Percentiles rank a stretch among this genome's conserved stretches.
Evolutionary conservation across 2,113 vertebrate genomes (phyloP).

Genomic region (Rhegmatorhina hoffmannsi): DNA sequence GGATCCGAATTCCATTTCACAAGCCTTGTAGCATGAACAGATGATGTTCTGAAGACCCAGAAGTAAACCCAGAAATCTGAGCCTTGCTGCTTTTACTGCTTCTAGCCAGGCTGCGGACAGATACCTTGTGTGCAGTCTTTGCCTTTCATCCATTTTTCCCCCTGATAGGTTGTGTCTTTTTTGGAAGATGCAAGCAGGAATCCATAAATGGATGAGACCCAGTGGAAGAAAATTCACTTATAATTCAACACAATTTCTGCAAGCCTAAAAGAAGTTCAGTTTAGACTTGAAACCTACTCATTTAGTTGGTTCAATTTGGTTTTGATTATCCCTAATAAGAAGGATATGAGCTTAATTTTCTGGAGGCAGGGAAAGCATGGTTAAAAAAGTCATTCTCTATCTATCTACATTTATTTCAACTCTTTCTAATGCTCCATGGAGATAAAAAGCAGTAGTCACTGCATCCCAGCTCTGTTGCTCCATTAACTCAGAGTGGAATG

Average conservation of each 20-base stretch:
- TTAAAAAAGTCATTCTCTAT: neutral
- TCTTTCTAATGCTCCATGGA: neutral
- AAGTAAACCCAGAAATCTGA: neutral
- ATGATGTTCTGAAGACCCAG: neutral
- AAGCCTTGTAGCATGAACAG: neutral
- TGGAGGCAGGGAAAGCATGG: neutral
- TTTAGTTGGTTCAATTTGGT: neutral
- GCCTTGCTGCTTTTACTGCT: neutral
- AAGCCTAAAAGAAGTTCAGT: neutral
- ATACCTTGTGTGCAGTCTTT: neutral
- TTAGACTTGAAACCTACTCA: neutral
- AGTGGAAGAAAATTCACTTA: neutral
- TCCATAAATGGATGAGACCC: neutral
- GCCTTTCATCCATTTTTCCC: neutral
- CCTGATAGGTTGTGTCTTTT: neutral
- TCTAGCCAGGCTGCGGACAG: neutral
- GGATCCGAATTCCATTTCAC: neutral
- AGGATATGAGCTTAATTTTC: neutral
- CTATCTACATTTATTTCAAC: neutral
- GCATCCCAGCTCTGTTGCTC: neutral
- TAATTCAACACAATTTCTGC: neutral
- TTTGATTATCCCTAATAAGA: neutral
- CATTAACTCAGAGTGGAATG: neutral
- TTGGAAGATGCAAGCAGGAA: neutral
- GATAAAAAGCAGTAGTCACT: neutral